These are phyloP conservation scores for Rotaria sp. DNA, from an alignment of 2,888 invertebrate species.

Conservation along the genomic window DNA sequence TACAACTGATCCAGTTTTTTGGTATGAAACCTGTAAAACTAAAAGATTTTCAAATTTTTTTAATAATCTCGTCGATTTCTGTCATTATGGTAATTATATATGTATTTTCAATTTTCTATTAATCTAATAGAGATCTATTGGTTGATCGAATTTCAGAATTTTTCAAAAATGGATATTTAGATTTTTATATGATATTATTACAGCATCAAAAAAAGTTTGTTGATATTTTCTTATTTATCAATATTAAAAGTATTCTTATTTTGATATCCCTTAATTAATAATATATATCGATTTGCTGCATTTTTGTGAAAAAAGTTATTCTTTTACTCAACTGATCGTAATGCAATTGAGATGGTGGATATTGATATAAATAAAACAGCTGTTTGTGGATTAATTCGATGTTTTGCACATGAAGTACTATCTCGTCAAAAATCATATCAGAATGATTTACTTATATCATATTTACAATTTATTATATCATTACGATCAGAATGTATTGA, in stretches of 20 bases:
- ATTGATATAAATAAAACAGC: not conserved
- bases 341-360: constrained; percentile 16
- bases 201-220: too few relatives aligned
- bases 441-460: constrained; percentile 63
- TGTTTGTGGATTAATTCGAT: not conserved
- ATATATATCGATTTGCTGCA: constrained; percentile 64
- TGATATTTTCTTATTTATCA: too few relatives aligned
- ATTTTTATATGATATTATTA: constrained; percentile 60
- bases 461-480: constrained; percentile 61
- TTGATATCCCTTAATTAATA: constrained; percentile 63
- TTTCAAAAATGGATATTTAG: constrained; percentile 59
- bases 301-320: constrained; percentile 49
- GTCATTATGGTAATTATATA: too few relatives aligned
- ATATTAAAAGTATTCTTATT: too few relatives aligned
- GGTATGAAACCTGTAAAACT: constrained; percentile 51
- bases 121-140: constrained; percentile 60
- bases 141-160: constrained; percentile 53
- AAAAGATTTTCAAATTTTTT: constrained; percentile 64
- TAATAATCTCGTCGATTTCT: constrained; percentile 63
- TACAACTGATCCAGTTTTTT: constrained; percentile 49
- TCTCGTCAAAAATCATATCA: constrained; percentile 59
- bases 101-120: not conserved
- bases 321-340: constrained; percentile 45
- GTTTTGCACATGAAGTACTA: constrained; percentile 44
- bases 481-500: constrained; percentile 60